A percentile compares a stretch with the other conserved stretches of the same genome.
Conservation (phyloP, 2,888 invertebrate species). For the Mellilla xanthometata region DNA sequence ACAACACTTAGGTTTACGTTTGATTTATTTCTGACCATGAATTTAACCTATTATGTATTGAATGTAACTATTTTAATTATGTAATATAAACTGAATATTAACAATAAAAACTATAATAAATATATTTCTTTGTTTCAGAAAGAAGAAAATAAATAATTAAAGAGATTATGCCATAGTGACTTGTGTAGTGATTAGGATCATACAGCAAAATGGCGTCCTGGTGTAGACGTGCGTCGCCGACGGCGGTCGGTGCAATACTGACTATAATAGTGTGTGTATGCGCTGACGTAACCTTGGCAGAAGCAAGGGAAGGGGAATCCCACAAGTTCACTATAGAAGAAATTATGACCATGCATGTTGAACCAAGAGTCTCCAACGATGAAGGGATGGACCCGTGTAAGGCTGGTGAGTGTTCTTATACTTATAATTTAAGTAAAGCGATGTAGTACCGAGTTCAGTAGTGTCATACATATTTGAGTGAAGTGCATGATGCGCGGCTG, state of each 20-base stretch:
- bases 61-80: no score
- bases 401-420: conserved; percentile 85
- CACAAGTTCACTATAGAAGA: conserved; percentile 86
- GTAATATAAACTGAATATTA: no score
- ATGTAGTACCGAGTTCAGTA: no score
- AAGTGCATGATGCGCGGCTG: no score
- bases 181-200: conserved; percentile 39
- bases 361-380: conserved; percentile 87
- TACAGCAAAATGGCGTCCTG: conserved; percentile 52
- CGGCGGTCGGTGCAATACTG: conserved; percentile 53
- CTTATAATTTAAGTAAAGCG: no score
- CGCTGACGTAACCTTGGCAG: conserved; percentile 47
- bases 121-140: conserved; percentile 63
- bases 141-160: conserved; percentile 20
- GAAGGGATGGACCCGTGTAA: conserved; percentile 93
- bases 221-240: conserved; percentile 47
- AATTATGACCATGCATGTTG: conserved; percentile 84
- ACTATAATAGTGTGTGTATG: conserved; percentile 48
- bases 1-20: no score
- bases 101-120: no score
- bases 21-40: no score
- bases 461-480: no score
- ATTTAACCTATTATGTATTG: no score
- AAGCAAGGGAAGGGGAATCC: conserved; percentile 59
- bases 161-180: conserved; percentile 61